These are phyloP conservation scores for Agrochola macilenta DNA, from an alignment of 2,888 invertebrate genomes.

Conservation along the genomic window DNA sequence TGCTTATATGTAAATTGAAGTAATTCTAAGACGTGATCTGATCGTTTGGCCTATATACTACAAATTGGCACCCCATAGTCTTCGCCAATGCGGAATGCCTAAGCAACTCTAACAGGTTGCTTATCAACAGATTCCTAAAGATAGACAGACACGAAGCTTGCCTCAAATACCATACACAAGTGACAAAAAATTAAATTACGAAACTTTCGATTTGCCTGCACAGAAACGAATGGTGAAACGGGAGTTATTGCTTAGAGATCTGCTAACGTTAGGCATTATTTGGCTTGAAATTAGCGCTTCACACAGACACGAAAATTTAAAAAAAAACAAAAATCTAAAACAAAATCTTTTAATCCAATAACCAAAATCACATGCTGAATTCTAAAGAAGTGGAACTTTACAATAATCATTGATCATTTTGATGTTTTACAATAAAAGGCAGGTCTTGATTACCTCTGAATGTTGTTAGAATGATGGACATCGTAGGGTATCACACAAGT, in stretches of 20 bases:
- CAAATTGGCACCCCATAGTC: neutral
- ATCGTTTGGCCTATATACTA: too few relatives aligned
- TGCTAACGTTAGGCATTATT: neutral
- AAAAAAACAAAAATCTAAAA: too few relatives aligned
- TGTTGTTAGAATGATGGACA: constrained; percentile 4
- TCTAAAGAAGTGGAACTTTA: neutral
- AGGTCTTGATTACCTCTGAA: constrained; percentile 10
- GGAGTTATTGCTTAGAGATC: neutral
- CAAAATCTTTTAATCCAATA: constrained; percentile 17
- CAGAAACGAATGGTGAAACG: too few relatives aligned
- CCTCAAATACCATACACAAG: neutral
- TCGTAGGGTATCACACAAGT: constrained; percentile 2
- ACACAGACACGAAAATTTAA: neutral
- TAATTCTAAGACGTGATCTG: neutral
- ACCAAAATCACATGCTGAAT: neutral
- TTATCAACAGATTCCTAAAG: neutral
- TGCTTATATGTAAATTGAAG: too few relatives aligned
- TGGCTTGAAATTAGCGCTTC: neutral
- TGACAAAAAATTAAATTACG: neutral
- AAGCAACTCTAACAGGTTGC: neutral
- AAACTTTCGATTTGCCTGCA: too few relatives aligned
- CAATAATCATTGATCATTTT: neutral
- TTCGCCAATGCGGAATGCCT: neutral
- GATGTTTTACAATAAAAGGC: neutral
- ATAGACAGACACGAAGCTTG: neutral